These are phyloP conservation scores for Atrina japonica DNA, from an alignment of 2,888 invertebrate genomes.

Conservation along the genomic window DNA sequence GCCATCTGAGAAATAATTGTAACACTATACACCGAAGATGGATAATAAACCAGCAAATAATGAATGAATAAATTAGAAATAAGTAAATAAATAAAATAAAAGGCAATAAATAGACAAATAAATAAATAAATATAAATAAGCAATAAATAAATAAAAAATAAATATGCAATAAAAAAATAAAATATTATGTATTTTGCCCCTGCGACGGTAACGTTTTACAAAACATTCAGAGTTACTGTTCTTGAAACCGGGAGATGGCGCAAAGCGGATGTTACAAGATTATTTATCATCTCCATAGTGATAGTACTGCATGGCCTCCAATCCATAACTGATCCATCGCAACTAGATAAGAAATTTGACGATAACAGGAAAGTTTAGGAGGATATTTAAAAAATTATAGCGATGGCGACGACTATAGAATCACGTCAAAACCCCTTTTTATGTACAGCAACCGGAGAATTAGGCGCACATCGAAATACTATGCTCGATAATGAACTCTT, in stretches of 20 bases:
- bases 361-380: conserved; percentile 14
- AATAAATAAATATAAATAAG: no score
- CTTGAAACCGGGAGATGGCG: conserved; percentile 1
- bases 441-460: conserved; percentile 75
- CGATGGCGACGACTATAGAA: conserved; percentile 11
- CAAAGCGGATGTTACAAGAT: conserved; percentile 39
- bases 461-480: conserved; percentile 75
- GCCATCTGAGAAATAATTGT: no score
- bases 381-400: conserved; percentile 23
- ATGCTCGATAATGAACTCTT: conserved; percentile 79
- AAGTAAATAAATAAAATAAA: no score
- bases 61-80: no score
- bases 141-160: no score
- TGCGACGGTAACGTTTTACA: no score
- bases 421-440: conserved; percentile 56
- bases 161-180: no score
- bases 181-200: no score
- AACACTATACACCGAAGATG: no score
- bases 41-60: no score
- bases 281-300: conserved; percentile 59
- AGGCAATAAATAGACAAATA: no score
- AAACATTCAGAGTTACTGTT: conserved; percentile 12
- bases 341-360: not conserved
- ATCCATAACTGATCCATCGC: conserved; percentile 8
- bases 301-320: conserved; percentile 47